Conservation (phyloP, 2,797 vertebrate species). For the Lophotriccus pileatus region DNA sequence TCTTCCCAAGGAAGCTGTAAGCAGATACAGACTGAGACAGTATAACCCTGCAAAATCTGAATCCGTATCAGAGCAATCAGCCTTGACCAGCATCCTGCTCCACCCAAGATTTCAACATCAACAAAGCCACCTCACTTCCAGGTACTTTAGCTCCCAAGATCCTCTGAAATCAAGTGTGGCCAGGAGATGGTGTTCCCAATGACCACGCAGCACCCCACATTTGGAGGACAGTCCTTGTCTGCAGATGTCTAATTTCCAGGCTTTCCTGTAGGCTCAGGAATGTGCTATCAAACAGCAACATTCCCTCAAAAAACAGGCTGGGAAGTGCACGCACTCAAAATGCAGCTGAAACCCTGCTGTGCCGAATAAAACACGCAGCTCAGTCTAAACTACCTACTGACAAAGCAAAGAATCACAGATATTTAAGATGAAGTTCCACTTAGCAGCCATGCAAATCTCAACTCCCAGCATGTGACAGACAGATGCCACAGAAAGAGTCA, state of each 20-base stretch:
- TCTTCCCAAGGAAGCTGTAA: neutral
- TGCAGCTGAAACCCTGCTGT: neutral
- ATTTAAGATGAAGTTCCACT: neutral
- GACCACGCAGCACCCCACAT: rapidly evolving
- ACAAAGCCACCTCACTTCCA: neutral
- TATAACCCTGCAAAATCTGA: neutral
- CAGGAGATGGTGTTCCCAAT: neutral
- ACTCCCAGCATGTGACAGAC: neutral
- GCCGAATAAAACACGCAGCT: neutral
- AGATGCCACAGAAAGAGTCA: neutral
- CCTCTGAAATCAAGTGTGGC: neutral
- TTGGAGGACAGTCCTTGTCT: neutral
- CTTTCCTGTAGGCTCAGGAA: neutral
- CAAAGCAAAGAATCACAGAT: neutral
- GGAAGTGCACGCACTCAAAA: neutral
- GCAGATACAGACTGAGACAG: neutral
- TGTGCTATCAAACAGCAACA: neutral
- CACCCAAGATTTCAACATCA: neutral
- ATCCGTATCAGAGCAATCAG: neutral
- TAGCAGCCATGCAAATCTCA: neutral
- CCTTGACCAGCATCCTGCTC: neutral
- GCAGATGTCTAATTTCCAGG: neutral
- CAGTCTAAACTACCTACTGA: neutral
- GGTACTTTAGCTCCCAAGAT: neutral
- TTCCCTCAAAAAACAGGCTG: neutral